Base-by-base conservation (phyloP, 2,797 vertebrate genomes). In the Cottoperca gobio region DNA sequence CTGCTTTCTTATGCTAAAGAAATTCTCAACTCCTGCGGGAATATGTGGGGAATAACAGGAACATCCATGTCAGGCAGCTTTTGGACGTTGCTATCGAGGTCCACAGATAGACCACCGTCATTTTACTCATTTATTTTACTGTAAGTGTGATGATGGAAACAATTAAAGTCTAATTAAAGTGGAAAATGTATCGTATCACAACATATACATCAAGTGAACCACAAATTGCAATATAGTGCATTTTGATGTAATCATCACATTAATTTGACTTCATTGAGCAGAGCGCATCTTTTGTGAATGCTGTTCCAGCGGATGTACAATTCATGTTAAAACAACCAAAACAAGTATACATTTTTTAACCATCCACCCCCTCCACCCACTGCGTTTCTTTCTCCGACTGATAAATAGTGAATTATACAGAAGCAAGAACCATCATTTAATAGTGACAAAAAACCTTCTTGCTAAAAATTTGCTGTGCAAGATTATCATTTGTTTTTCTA, bases 1-100 rank as follows among this genome's bases (percentile, higher is more conserved):
- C 54, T 49, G 72, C 71, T 88, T 81, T 90, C 66, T 78, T 74
- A 46, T 67, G 59, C 69, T 76, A 35, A 76, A 87, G 70, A 19
- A 74, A 83, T 43, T 71, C 74, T 53, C n/a, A 64, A 83, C 70
- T 76, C 64, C 62, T 35, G 14, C 26, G 48, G 75, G 77, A 79
- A 61, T 54, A 54, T 31, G 8, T 40, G 33, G n/a, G 49, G 80
- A 76, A 75, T 54, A 75, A 80, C 50, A 78, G 84, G 58, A 77
- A 63, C 63, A 82, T 81, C 60, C 33, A 37, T 64, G 67, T 81
- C 77, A 75, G 63, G 26, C 21, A 31, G 33, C 40, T 81, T 85
- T 81, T 73, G 71, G 66, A 73, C 81, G 46, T 8, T 81, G 61
- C 80, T 71, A 57, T 78, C 33, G 76, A 45, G n/a, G 64, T 68